A percentile compares a stretch with the other conserved stretches of the same genome.
Evolutionary conservation across 2,888 invertebrate genomes (phyloP).

Genomic region (Aquatica leii): DNA sequence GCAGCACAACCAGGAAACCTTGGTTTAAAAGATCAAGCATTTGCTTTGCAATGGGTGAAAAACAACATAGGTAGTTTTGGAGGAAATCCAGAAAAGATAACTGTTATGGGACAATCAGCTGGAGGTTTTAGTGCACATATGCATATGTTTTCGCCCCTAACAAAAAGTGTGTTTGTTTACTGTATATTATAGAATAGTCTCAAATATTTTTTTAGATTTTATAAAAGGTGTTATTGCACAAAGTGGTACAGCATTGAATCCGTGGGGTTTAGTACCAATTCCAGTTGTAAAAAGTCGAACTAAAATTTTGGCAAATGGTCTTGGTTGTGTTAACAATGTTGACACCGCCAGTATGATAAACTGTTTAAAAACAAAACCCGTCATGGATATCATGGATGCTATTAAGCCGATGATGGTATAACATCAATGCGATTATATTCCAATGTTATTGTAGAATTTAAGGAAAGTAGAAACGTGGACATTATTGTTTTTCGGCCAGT

Average conservation of each 20-base stretch:
- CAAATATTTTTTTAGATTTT: slow-evolving; percentile 2
- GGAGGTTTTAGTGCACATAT: slow-evolving; percentile 57
- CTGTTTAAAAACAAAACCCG: slow-evolving; percentile 71
- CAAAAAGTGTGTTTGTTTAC: slow-evolving; percentile 46
- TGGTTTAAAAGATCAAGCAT: slow-evolving; percentile 43
- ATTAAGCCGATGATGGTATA: slow-evolving; percentile 58
- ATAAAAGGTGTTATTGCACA: slow-evolving; percentile 73
- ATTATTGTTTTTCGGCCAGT: slow-evolving; percentile 62
- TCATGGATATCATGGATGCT: slow-evolving; percentile 66
- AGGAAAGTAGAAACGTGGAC: background rate
- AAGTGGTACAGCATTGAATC: slow-evolving; percentile 19
- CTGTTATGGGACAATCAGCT: slow-evolving; percentile 58
- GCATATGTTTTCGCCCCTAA: slow-evolving; percentile 56
- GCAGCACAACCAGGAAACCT: slow-evolving; percentile 54
- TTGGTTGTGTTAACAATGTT: slow-evolving; percentile 67
- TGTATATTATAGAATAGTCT: background rate
- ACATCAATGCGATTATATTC: no score
- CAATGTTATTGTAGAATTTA: no score
- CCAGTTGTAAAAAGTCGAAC: slow-evolving; percentile 68
- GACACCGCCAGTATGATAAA: slow-evolving; percentile 63
- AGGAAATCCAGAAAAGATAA: slow-evolving; percentile 55
- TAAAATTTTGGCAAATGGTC: slow-evolving; percentile 66
- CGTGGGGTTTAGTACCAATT: slow-evolving; percentile 55
- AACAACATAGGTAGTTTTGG: slow-evolving; percentile 38
- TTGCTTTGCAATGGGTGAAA: slow-evolving; percentile 55